phyloP scores from a whole-genome alignment of 2,113 vertebrate genomes.

The Mesoclemmys tuberculata region DNA sequence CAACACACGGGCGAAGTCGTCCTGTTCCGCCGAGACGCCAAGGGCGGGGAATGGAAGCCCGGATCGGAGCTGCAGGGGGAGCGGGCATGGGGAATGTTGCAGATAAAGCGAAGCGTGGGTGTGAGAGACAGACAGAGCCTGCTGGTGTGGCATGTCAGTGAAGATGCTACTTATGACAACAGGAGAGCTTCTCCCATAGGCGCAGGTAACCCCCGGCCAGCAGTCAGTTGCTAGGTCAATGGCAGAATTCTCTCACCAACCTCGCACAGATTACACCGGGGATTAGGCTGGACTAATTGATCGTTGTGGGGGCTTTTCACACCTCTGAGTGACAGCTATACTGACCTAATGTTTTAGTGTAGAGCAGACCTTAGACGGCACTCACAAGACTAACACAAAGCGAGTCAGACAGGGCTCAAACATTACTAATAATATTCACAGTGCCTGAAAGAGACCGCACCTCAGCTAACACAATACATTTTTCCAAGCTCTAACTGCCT shows the following conservation, averaged over 20 bases:
- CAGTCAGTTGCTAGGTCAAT: too few species aligned
- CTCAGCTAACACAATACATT: neutral
- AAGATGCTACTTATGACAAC: neutral
- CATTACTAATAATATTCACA: neutral
- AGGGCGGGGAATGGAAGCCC: neutral
- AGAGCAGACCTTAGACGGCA: neutral
- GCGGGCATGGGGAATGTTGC: neutral
- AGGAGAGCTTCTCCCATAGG: neutral
- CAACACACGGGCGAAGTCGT: slow-evolving; percentile 71
- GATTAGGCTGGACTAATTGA: neutral
- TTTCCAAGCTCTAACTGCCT: neutral
- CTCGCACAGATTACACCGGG: neutral
- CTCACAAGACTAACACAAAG: neutral
- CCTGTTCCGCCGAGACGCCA: slow-evolving; percentile 48
- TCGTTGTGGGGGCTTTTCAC: neutral
- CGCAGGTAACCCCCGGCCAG: neutral
- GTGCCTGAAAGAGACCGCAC: too few species aligned
- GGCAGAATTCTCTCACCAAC: neutral
- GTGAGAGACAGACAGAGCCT: too few species aligned
- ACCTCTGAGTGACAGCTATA: neutral
- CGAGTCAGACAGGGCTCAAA: neutral
- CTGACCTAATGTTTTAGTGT: neutral
- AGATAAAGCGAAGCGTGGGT: neutral
- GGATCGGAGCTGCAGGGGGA: neutral
- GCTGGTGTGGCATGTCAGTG: neutral